These are phyloP conservation scores for Ctenopoma multispine DNA, from an alignment of 2,797 vertebrate species.

Conservation along the genomic window DNA sequence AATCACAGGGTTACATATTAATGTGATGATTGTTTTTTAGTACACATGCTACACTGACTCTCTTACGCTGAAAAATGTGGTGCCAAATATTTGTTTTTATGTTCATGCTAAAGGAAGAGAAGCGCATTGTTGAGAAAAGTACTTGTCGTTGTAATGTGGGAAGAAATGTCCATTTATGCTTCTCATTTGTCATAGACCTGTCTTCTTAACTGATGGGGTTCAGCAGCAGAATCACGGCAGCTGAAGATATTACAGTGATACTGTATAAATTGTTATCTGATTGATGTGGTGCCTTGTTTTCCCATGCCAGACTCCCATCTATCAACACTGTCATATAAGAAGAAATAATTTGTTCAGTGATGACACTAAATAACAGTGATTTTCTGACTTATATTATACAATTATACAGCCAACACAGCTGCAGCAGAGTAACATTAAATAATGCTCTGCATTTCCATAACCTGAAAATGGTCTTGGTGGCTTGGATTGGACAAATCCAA, in stretches of 20 bases:
- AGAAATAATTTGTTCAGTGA: slow-evolving; percentile 12
- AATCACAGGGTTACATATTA: slow-evolving; percentile 9
- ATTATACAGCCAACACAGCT: not conserved
- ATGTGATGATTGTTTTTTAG: not conserved
- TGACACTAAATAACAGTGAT: slow-evolving; percentile 21
- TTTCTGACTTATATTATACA: slow-evolving; percentile 20
- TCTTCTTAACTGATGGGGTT: slow-evolving; percentile 58
- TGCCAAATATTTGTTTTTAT: slow-evolving; percentile 53
- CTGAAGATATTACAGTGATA: slow-evolving; percentile 29
- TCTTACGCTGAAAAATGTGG: slow-evolving; percentile 31
- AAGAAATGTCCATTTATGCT: slow-evolving; percentile 33
- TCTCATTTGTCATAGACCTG: slow-evolving; percentile 25
- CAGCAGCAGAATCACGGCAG: slow-evolving; percentile 28
- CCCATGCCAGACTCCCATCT: slow-evolving; percentile 6
- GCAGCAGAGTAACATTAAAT: not conserved
- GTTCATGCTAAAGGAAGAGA: slow-evolving; percentile 28
- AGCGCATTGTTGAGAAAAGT: slow-evolving; percentile 6
- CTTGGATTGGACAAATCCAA: not conserved
- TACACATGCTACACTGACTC: not conserved
- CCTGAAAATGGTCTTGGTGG: not conserved
- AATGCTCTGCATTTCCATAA: not conserved
- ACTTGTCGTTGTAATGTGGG: slow-evolving; percentile 30
- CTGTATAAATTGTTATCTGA: slow-evolving; percentile 56
- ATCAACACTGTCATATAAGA: not conserved
- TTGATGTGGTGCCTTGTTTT: slow-evolving; percentile 69